Evolutionary conservation across 1,140 invertebrate genomes (phyloP), one percentile per base, ranked within the genome.

Genomic region (Bombus superbus): DNA sequence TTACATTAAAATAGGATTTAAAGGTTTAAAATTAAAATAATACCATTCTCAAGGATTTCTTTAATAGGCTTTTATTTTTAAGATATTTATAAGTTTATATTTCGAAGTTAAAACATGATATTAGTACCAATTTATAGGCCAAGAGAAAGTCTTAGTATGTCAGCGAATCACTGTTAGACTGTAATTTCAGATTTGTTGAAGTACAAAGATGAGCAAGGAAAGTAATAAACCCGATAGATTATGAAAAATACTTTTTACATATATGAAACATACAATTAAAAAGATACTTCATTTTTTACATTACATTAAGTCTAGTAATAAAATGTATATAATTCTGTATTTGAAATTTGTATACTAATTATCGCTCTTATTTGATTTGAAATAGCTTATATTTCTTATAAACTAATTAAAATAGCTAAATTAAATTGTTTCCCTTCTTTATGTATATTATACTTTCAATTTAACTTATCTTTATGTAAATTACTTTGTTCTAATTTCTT

Each of bases 161-260:
- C 22, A 35, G 35, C 25, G 57, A 81, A 32, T 81, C n/a, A 57
- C 35, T 18, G 18, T n/a, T 53, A 81, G 22, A 81, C n/a, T 76
- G 44, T 76, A 42, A 81, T 62, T 82, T 18, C 68, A n/a, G 28
- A 77, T 77, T 78, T 83, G 68, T 68, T 32, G 35, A 78, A 77
- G 28, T 68, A 69, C 15, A 35, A 86, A 74, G 18, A 53, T 44
- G 6, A 71, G 32, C 71, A 62, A 77, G 18, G 38, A 53, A 83
- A 68, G 72, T 71, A 47, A 42, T 32, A 81, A 47, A 40, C 1
- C 35, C n/a, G 11, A 78, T 47, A 57, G 15, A 28, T 28, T 35
- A 57, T 42, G 5, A 53, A 66, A 64, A n/a, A 75, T 64, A 47
- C 71, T 68, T 62, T 62, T 44, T 44, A 25, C 25, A 8, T 79